Evolutionary conservation across 2,888 invertebrate species (phyloP).

Genomic region (Notodonta dromedarius): DNA sequence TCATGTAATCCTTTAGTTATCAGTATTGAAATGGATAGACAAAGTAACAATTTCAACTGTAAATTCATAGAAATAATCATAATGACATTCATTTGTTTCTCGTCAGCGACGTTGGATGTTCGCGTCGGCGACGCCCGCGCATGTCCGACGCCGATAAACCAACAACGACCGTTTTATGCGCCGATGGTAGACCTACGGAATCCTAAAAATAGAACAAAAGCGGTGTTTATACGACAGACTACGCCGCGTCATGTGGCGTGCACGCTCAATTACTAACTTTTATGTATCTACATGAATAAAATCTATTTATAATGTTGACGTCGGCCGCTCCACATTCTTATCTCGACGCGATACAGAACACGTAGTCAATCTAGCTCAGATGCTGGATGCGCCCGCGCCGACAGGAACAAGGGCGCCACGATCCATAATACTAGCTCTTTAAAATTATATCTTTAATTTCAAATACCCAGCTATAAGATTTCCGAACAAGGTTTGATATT

Average conservation of each 20-base stretch:
- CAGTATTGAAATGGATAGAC: neutral
- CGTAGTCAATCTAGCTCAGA: constrained; percentile 62
- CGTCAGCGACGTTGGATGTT: neutral
- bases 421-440: constrained; percentile 19
- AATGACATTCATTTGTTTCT: constrained; percentile 7
- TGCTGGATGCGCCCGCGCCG: constrained; percentile 43
- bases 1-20: no score
- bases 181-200: constrained; percentile 43
- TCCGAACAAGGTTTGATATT: neutral
- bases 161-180: constrained; percentile 43
- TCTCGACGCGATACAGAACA: constrained; percentile 60
- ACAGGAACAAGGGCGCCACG: constrained; percentile 34
- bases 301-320: constrained; percentile 82
- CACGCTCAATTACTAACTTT: constrained; percentile 65
- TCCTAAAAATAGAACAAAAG: constrained; percentile 55
- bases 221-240: constrained; percentile 58
- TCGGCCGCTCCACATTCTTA: constrained; percentile 76
- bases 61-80: constrained; percentile 1
- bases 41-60: neutral
- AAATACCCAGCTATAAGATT: neutral
- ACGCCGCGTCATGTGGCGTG: constrained; percentile 56
- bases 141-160: constrained; percentile 42
- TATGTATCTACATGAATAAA: constrained; percentile 69
- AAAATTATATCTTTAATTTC: constrained; percentile 13
- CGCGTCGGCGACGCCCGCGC: constrained; percentile 24